These are phyloP conservation scores for Lutraria rhynchaena DNA, from an alignment of 1,140 invertebrate species.

Conservation along the genomic window DNA sequence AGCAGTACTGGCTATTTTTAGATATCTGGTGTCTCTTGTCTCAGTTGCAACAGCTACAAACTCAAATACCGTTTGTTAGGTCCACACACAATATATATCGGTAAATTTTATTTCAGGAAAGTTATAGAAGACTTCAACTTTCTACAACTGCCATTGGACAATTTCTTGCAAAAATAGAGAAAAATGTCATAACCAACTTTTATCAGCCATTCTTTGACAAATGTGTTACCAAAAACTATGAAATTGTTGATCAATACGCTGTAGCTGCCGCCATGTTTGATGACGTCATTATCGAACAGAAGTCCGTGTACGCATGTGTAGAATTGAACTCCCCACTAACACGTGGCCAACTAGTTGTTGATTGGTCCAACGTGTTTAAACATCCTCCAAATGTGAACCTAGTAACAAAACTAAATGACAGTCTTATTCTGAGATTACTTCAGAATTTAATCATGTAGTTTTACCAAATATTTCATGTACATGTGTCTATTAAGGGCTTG, in stretches of 20 bases:
- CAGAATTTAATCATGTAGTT: too few species aligned
- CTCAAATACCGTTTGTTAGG: too few species aligned
- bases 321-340: constrained; percentile 19
- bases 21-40: too few species aligned
- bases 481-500: too few species aligned
- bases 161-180: constrained; percentile 39
- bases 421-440: not conserved
- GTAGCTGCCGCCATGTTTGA: constrained; percentile 30
- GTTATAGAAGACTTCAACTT: constrained; percentile 7
- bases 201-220: constrained; percentile 38
- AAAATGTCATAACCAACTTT: constrained; percentile 27
- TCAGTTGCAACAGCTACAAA: too few species aligned
- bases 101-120: constrained; percentile 41
- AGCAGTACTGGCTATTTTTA: too few species aligned
- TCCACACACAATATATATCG: too few species aligned
- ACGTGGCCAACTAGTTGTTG: constrained; percentile 15
- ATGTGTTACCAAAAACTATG: constrained; percentile 25
- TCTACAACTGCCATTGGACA: not conserved
- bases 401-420: not conserved
- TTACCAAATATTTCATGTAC: too few species aligned
- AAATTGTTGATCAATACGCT: constrained; percentile 27
- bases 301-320: constrained; percentile 6
- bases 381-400: constrained; percentile 3
- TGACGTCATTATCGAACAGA: constrained; percentile 14
- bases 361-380: constrained; percentile 20